phyloP scores from a whole-genome alignment of 2,888 invertebrate genomes.

The Hedychridium roseum region DNA sequence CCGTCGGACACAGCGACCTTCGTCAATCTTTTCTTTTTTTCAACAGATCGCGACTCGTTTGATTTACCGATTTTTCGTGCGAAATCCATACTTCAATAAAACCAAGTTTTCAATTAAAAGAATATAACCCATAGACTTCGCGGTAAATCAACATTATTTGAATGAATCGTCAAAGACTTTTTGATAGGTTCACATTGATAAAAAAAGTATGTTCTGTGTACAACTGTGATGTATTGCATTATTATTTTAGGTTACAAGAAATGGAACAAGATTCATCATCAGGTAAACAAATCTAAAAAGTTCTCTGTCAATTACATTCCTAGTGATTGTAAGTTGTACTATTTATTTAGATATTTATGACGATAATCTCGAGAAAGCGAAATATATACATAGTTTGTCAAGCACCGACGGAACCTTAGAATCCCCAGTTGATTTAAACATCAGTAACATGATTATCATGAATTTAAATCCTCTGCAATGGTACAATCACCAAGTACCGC shows the following conservation, averaged over 20 bases:
- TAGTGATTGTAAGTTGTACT: too few relatives aligned
- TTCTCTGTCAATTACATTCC: too few relatives aligned
- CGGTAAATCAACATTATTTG: too few relatives aligned
- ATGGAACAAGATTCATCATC: too few relatives aligned
- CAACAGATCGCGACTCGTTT: slow-evolving; percentile 15
- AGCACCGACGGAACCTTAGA: slow-evolving; percentile 37
- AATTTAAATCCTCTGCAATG: slow-evolving; percentile 65
- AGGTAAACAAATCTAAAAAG: too few relatives aligned
- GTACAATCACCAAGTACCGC: slow-evolving; percentile 66
- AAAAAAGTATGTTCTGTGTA: too few relatives aligned
- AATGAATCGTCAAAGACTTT: too few relatives aligned
- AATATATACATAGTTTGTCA: slow-evolving; percentile 17
- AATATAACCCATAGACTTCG: too few relatives aligned
- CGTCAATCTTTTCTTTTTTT: neutral
- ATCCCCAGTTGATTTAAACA: slow-evolving; percentile 65
- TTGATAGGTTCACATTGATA: too few relatives aligned
- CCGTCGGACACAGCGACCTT: slow-evolving; percentile 9
- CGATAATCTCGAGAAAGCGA: slow-evolving; percentile 12
- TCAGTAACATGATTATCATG: slow-evolving; percentile 54
- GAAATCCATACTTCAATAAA: slow-evolving; percentile 41
- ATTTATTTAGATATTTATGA: slow-evolving; percentile 10
- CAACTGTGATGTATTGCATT: too few relatives aligned
- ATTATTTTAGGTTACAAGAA: too few relatives aligned
- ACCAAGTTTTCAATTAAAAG: too few relatives aligned
- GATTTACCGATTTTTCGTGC: slow-evolving; percentile 42